Evolutionary conservation across 2,888 invertebrate genomes (phyloP), one percentile per base, ranked within the genome.

Genomic region (Eulithis prunata): DNA sequence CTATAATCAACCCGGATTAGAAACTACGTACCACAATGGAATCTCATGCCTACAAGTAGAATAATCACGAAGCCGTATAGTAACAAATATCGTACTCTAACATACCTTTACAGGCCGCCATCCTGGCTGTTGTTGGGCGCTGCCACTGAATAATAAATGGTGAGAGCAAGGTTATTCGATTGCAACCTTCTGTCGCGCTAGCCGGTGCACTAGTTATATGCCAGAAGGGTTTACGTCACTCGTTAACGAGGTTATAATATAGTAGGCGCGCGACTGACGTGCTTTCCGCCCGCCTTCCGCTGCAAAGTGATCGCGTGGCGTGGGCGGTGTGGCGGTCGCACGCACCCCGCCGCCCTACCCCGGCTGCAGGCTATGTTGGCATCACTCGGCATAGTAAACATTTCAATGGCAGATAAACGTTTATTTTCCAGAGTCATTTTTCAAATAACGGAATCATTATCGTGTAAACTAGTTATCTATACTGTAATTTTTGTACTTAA

Each of bases 141-240:
- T 86, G 85, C 80, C 84, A 87, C 90, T 92, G 91, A 91, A 92
- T 92, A 88, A 91, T 91, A 87, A 82, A 93, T 91, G 90, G 87
- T 87, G 78, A 81, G 78, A 71, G 76, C 88, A 87, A 90, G 89
- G 89, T 89, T 91, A 87, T 82, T 58, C 55, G 54, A 66, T 60
- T 67, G 69, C 67, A 72, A 65, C 65, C 65, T 69, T 67, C 59
- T 57, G 57, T 58, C 28, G 60, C 36, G 57, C 57, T 61, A 46
- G 41, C 64, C 64, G 64, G 64, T 68, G 68, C 68, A 84, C 83
- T 82, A 74, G 76, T 78, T 78, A 75, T 70, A 73, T 75, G 70
- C 81, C 80, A 79, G 78, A 76, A 78, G 79, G 81, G 69, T 88
- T 81, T 88, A 88, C 90, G 89, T 89, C 90, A 90, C 89, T 85